Percentiles rank a stretch among this genome's conserved stretches.
Evolutionary conservation across 2,113 vertebrate species (phyloP).

Genomic region (Mustelus asterias): DNA sequence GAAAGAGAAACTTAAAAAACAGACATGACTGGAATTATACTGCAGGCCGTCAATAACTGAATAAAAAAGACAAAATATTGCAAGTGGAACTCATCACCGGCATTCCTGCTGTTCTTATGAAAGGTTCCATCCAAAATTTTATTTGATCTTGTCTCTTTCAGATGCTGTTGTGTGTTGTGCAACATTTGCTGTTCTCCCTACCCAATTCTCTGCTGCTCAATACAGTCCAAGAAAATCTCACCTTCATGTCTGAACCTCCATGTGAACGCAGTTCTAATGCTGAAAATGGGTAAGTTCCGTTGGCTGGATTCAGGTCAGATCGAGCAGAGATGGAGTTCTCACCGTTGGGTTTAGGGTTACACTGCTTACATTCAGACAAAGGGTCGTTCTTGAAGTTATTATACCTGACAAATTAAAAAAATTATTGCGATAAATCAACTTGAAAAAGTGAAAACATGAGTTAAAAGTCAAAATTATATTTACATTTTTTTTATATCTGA

Average conservation of each 20-base stretch:
- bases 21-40: neutral
- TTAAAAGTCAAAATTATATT: neutral
- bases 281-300: constrained; percentile 86
- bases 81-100: neutral
- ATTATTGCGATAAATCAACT: neutral
- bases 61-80: neutral
- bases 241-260: constrained; percentile 89
- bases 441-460: neutral
- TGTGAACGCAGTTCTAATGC: constrained; percentile 80
- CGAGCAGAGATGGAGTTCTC: constrained; percentile 86
- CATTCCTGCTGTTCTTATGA: neutral
- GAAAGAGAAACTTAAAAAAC: neutral
- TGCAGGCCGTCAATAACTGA: neutral
- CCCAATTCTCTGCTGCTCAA: neutral
- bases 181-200: neutral
- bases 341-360: constrained; percentile 65
- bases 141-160: neutral
- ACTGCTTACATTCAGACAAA: constrained; percentile 65
- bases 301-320: constrained; percentile 80
- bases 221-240: constrained; percentile 40
- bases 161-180: neutral
- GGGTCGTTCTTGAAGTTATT: constrained; percentile 84
- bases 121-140: neutral
- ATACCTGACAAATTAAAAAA: constrained; percentile 56
- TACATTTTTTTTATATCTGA: neutral